Evolutionary conservation across 1,140 invertebrate species (phyloP), one percentile per base, ranked within the genome.

Genomic region (Aphidius ervi): DNA sequence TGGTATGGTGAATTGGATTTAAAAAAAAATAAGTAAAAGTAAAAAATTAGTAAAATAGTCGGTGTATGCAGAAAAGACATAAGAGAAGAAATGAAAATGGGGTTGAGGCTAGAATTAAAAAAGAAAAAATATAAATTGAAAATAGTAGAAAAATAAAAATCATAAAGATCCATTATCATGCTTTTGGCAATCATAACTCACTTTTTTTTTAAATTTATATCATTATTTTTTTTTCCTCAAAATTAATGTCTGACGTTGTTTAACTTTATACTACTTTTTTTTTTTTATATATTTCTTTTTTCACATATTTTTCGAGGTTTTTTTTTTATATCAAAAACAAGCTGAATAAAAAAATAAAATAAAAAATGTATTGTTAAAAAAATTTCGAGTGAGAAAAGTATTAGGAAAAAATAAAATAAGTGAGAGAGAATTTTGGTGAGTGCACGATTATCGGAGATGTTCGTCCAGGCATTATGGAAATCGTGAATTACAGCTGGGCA

Each of bases 381-480:
- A 39, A 10, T 9, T 9, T 23, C 4, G 16, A 45, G 42, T n/a
- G 47, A 57, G 56, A 57, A 57, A 57, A 46, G 46, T 46, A 57
- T 57, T 37, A 37, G 9, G 46, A 46, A 39, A 8, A 41, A 40
- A 39, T 9, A 39, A 47, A 58, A 31, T 31, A 31, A 50, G 45
- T 46, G 23, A 41, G 46, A 55, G 46, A 16, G 20, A 53, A 9
- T 59, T 48, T 53, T 43, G 40, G 48, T 47, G 47, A 59, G 56
- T 47, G 46, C 56, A 39, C 56, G 56, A 57, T 57, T 57, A 57
- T 57, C 56, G 56, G 56, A 39, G 45, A 57, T 57, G 56, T 45
- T 48, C 46, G 56, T 45, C 46, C 46, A 48, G 46, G 56, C 56
- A 57, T 57, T 57, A 57, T 57, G 56, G 37, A 57, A 57, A 57